Evolutionary conservation across 2,888 invertebrate genomes (phyloP).

Genomic region (Cryptophagus acutangulus): DNA sequence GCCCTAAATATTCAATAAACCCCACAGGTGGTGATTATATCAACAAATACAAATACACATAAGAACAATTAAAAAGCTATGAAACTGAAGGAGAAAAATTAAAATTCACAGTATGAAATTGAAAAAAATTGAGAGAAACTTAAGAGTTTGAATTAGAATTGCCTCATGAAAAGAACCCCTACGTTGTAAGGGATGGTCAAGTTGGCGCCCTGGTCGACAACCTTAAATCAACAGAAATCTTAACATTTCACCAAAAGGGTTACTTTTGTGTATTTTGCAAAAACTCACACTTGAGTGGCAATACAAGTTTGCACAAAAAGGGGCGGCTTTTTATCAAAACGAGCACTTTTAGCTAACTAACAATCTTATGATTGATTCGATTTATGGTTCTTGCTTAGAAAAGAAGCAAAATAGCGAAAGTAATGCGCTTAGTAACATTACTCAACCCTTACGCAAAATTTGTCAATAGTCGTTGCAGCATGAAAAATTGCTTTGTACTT

Average conservation of each 20-base stretch:
- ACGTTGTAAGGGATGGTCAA: neutral
- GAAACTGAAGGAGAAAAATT: conserved; percentile 20
- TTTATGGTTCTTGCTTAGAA: no score
- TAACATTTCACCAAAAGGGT: neutral
- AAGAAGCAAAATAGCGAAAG: no score
- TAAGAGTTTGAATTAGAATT: neutral
- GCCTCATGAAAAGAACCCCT: neutral
- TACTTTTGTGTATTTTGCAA: neutral
- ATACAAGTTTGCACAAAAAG: no score
- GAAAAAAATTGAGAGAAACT: neutral
- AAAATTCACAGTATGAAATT: conserved; percentile 26
- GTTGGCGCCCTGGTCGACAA: conserved; percentile 1
- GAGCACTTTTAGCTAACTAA: no score
- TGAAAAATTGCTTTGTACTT: no score
- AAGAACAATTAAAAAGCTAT: conserved; percentile 24
- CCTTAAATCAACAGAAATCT: neutral
- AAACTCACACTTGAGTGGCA: conserved; percentile 1
- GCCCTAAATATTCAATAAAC: conserved; percentile 4
- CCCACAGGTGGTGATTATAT: conserved; percentile 16
- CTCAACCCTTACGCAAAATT: no score
- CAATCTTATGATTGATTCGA: no score
- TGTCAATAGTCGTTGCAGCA: no score
- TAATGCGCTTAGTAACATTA: no score
- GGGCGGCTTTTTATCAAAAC: no score
- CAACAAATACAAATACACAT: conserved; percentile 19